Evolutionary conservation across 2,113 vertebrate genomes (phyloP).

Genomic region (Antidorcas marsupialis): DNA sequence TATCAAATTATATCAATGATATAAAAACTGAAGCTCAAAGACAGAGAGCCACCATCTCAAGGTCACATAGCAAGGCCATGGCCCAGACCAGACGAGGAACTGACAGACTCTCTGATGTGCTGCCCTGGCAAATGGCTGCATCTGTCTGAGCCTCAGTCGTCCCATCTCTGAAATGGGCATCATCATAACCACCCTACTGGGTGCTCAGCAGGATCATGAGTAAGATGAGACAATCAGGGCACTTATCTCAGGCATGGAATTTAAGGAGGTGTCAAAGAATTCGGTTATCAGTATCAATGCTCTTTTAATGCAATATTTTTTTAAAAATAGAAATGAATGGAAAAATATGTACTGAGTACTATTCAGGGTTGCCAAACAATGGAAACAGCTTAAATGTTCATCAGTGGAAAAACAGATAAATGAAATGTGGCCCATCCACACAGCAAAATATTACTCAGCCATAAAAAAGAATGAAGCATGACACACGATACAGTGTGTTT

Average conservation of each 20-base stretch:
- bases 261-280: background rate
- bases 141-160: background rate
- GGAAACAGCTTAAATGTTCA: background rate
- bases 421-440: background rate
- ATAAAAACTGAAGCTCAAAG: background rate
- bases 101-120: background rate
- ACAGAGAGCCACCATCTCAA: background rate
- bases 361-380: background rate
- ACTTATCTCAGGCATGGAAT: background rate
- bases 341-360: background rate
- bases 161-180: background rate
- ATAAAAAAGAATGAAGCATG: background rate
- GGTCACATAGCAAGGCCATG: background rate
- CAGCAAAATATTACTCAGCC: background rate
- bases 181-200: fast-evolving
- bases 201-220: background rate
- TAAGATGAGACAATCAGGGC: background rate
- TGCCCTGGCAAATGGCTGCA: background rate
- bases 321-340: background rate
- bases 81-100: background rate
- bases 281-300: background rate
- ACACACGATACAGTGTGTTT: fast-evolving
- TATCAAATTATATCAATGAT: background rate
- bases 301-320: background rate
- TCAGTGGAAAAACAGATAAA: background rate